Percentiles rank a stretch among this genome's conserved stretches.
Evolutionary conservation across 1,140 invertebrate species (phyloP).

Genomic region (Homalodisca vitripennis): DNA sequence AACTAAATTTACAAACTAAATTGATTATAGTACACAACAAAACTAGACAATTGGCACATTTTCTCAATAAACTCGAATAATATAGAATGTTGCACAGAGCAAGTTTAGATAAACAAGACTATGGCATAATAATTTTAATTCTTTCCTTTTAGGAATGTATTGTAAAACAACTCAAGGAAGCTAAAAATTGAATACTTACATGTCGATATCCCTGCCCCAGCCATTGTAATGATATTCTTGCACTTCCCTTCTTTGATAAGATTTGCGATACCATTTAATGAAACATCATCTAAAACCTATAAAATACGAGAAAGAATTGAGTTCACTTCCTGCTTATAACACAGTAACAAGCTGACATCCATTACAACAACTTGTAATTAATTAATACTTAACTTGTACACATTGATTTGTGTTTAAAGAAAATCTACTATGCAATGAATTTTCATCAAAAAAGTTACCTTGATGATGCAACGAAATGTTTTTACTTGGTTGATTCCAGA

Average conservation of each 20-base stretch:
- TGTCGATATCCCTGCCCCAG: constrained; percentile 93
- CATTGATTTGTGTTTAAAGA: too few relatives aligned
- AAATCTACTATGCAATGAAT: too few relatives aligned
- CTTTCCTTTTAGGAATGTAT: constrained; percentile 17
- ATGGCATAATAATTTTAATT: constrained; percentile 17
- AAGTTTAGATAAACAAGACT: not conserved
- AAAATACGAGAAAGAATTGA: not conserved
- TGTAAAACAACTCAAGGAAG: not conserved
- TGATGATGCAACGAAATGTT: too few relatives aligned
- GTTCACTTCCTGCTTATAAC: too few relatives aligned
- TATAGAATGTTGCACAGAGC: not conserved
- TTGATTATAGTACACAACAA: too few relatives aligned
- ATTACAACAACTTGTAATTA: too few relatives aligned
- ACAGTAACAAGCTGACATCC: too few relatives aligned
- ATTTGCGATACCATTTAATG: constrained; percentile 65
- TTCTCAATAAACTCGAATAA: not conserved
- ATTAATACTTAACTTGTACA: too few relatives aligned
- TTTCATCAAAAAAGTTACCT: too few relatives aligned
- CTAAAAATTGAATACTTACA: constrained; percentile 59
- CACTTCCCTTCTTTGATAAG: constrained; percentile 74
- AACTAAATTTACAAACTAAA: too few relatives aligned
- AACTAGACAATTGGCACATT: not conserved
- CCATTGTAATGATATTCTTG: constrained; percentile 88
- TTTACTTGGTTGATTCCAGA: too few relatives aligned
- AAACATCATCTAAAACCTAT: constrained; percentile 56